Conservation (phyloP, 2,888 invertebrate species). For the Cryptophagus acutangulus region DNA sequence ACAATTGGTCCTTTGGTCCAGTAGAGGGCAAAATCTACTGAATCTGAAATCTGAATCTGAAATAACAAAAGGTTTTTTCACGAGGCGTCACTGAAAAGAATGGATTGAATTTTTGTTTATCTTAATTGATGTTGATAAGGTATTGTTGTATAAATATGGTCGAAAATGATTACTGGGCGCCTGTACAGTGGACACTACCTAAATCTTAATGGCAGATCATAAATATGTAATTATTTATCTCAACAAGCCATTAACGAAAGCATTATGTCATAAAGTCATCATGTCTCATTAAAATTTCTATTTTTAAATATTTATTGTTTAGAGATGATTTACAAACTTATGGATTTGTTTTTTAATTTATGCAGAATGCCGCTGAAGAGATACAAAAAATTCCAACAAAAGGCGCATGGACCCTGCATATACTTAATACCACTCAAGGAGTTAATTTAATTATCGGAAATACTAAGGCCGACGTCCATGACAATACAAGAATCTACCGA, state of each 20-base stretch:
- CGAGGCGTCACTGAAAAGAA: no score
- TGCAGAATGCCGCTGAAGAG: slow-evolving; percentile 31
- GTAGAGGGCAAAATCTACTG: no score
- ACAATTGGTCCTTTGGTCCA: no score
- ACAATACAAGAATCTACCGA: slow-evolving; percentile 33
- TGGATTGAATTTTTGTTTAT: no score
- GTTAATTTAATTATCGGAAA: slow-evolving; percentile 39
- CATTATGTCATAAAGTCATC: slow-evolving; percentile 4
- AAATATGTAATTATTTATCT: background rate
- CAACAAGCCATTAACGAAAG: slow-evolving; percentile 1
- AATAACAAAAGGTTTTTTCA: no score
- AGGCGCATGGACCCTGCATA: slow-evolving; percentile 33
- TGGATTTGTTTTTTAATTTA: slow-evolving; percentile 14
- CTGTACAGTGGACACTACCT: background rate
- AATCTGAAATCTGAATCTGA: no score
- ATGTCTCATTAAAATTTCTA: slow-evolving; percentile 4
- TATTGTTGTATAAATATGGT: no score
- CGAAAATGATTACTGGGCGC: background rate
- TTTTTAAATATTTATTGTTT: no score
- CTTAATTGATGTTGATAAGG: no score
- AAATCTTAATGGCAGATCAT: slow-evolving; percentile 1
- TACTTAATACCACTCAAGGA: slow-evolving; percentile 40
- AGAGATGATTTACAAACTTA: no score
- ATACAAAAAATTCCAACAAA: slow-evolving; percentile 38
- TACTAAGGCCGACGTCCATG: slow-evolving; percentile 17